Base-by-base conservation (phyloP, 1,140 invertebrate species). In the Rhopalosiphum maidis region DNA sequence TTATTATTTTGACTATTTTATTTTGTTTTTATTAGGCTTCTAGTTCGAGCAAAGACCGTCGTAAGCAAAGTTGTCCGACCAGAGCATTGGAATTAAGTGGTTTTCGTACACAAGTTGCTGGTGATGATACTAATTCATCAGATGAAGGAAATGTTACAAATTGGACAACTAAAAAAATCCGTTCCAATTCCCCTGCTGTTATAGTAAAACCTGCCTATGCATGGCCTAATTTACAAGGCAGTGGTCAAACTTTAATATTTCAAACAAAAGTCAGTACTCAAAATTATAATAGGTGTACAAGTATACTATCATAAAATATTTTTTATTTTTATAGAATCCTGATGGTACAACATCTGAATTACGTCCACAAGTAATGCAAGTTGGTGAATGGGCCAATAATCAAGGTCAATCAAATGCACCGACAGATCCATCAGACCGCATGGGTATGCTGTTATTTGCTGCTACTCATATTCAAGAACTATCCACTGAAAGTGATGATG, bases 51-150 rank as follows among this genome's bases (percentile, higher is more conserved):
- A 96, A 96, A 88, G 96, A 96, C 93, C 96, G 97, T 87, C 96
- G 97, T 94, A 97, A 97, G 95, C 97, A 97, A 95, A 97, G 97
- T 95, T 97, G 96, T 95, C 97, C 97, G 3, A 96, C 96, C 89
- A 96, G 96, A 94, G 96, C 96, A 89, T 96, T 97, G 90, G 96
- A 94, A 82, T 55, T 94, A 51, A 93, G 93, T 51, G 91, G 91
- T 41, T 93, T 93, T 37, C 91, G 82, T 86, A 54, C 82, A 86
- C 91, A 93, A 93, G 91, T 93, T 86, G 46, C 89, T 90, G 77
- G 91, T 41, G 91, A 93, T 86, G 82, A 93, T n/a, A 93, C 91
- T 86, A 86, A 93, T 83, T 93, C 91, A 43, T 93, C 82, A 41
- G 91, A 86, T 43, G 91, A 93, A 93, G 82, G 91, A 86, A 93